These are phyloP conservation scores for Lithophane socia DNA, from an alignment of 2,888 invertebrate genomes.

Conservation along the genomic window DNA sequence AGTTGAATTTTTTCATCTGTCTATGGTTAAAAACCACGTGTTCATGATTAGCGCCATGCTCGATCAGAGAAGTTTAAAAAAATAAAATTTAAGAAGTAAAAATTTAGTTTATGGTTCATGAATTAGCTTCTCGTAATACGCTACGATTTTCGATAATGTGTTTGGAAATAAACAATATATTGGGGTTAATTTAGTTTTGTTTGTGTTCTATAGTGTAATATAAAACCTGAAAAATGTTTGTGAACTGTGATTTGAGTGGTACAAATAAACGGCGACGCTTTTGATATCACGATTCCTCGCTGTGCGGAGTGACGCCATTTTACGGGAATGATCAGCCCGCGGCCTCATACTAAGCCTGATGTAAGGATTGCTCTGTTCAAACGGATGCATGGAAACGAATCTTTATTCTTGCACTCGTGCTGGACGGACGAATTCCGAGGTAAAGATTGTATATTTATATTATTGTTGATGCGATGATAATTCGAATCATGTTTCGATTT, in stretches of 20 bases:
- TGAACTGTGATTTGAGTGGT: constrained; percentile 77
- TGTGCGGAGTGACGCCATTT: constrained; percentile 90
- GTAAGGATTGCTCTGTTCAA: constrained; percentile 86
- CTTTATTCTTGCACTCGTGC: constrained; percentile 88
- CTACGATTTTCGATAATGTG: constrained; percentile 85
- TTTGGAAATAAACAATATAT: constrained; percentile 88
- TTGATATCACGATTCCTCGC: constrained; percentile 88
- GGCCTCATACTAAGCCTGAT: constrained; percentile 88
- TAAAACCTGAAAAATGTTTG: constrained; percentile 80
- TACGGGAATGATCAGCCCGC: constrained; percentile 91
- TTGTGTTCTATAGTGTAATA: constrained; percentile 73
- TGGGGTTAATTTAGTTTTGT: constrained; percentile 76
- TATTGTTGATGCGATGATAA: constrained; percentile 79
- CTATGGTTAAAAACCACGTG: constrained; percentile 81
- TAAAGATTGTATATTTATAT: constrained; percentile 74
- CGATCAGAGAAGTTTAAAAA: constrained; percentile 68
- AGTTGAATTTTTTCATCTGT: constrained; percentile 55
- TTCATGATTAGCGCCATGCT: constrained; percentile 64
- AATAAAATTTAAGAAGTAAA: constrained; percentile 76
- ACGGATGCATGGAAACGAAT: constrained; percentile 89
- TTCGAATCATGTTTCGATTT: constrained; percentile 85
- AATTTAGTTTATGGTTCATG: constrained; percentile 84
- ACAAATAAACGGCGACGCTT: constrained; percentile 78
- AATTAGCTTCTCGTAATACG: constrained; percentile 88
- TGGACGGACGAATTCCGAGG: constrained; percentile 90